Evolutionary conservation across 1,140 invertebrate genomes (phyloP).

Genomic region (Drosophila nebulosa): DNA sequence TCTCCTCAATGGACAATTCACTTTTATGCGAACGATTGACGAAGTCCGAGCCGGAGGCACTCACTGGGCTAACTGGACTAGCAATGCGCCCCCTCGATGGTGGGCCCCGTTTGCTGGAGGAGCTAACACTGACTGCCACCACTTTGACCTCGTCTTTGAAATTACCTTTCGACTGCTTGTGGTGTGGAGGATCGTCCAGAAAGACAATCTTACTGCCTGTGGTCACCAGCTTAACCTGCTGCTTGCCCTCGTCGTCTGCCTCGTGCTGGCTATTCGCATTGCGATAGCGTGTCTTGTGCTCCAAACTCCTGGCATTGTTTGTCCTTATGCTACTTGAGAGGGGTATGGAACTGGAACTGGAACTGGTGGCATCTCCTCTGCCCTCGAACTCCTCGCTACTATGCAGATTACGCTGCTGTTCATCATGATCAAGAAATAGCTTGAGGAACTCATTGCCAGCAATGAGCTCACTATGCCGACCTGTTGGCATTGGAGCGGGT

Average conservation of each 20-base stretch:
- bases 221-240: constrained; percentile 68
- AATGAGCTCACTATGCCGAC: constrained; percentile 70
- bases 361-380: constrained; percentile 12
- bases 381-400: constrained; percentile 56
- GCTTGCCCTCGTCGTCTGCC: constrained; percentile 23
- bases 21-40: constrained; percentile 78
- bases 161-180: constrained; percentile 19
- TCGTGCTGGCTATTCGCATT: constrained; percentile 44
- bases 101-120: constrained; percentile 62
- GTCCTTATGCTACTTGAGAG: constrained; percentile 3
- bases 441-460: constrained; percentile 79
- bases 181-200: constrained; percentile 59
- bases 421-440: constrained; percentile 69
- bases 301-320: constrained; percentile 50
- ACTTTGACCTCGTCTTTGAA: constrained; percentile 69
- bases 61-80: constrained; percentile 22
- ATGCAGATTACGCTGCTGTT: constrained; percentile 63
- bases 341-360: not conserved
- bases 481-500: constrained; percentile 10
- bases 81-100: not conserved
- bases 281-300: constrained; percentile 56
- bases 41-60: constrained; percentile 50
- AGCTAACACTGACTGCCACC: constrained; percentile 74
- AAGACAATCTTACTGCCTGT: constrained; percentile 79
- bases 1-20: constrained; percentile 75